These are phyloP conservation scores for Leucophenga montana DNA, from an alignment of 2,888 invertebrate genomes.

Conservation along the genomic window DNA sequence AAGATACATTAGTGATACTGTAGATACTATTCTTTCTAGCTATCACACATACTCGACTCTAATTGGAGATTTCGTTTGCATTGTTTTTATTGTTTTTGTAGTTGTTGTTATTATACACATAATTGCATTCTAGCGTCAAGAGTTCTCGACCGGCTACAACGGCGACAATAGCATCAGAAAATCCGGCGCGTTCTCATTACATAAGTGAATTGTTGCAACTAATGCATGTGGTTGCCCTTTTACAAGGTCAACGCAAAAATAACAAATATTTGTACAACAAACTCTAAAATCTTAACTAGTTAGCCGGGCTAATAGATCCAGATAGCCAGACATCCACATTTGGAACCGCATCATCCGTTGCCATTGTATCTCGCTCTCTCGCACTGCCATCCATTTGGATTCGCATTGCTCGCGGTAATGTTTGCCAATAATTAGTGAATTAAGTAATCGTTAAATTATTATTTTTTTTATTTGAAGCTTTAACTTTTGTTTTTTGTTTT, in stretches of 20 bases:
- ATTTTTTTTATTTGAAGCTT: background rate
- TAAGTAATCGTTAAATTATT: conserved; percentile 56
- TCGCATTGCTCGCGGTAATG: conserved; percentile 40
- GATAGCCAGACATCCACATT: too few relatives aligned
- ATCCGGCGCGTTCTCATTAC: too few relatives aligned
- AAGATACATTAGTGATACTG: too few relatives aligned
- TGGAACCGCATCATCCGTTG: too few relatives aligned
- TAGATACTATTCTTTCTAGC: too few relatives aligned
- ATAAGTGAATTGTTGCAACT: conserved; percentile 1
- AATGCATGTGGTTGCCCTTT: conserved; percentile 38
- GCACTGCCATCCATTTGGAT: background rate
- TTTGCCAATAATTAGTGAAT: conserved; percentile 58
- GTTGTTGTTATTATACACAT: background rate
- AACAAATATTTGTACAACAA: conserved; percentile 51
- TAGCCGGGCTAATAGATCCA: too few relatives aligned
- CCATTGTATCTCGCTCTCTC: too few relatives aligned
- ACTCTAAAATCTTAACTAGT: background rate
- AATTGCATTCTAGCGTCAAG: background rate
- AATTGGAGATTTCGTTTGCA: background rate
- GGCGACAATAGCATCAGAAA: too few relatives aligned
- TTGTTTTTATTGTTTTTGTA: background rate
- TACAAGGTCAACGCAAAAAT: conserved; percentile 54
- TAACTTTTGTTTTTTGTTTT: background rate
- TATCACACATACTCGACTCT: background rate
- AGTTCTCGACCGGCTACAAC: too few relatives aligned